Evolutionary conservation across 1,140 invertebrate genomes (phyloP), one percentile per base, ranked within the genome.

Genomic region (Pectinophora gossypiella): DNA sequence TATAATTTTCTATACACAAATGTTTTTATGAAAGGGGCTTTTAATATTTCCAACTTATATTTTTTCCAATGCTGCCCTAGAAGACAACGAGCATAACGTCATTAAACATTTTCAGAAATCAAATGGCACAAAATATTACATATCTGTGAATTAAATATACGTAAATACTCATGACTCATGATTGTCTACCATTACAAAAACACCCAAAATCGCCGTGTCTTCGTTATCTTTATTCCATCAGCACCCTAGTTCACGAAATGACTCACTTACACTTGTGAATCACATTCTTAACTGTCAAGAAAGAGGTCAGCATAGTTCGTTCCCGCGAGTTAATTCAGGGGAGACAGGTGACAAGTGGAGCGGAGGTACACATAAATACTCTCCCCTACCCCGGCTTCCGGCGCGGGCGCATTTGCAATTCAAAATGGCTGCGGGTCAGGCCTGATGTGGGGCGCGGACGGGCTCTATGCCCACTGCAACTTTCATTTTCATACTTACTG

Each of bases 341-440:
- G 36, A 18, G 36, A 18, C 36, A 40, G 36, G 36, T 40, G 27
- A 44, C 42, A 44, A 44, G 42, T 44, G 42, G 18, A 19, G 18
- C 42, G 42, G 42, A 44, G 42, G 42, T 10, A 1, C 19, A 10
- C 19, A 44, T 44, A 44, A 44, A 44, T 44, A 10, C 5, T 19
- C 42, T 10, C 42, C 42, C 19, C 36, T 15, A 16, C 27, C 27
- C 27, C 27, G 9, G 27, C 7, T 32, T 32, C 38, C 38, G 18
- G 13, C 16, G 13, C 38, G 13, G 38, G 38, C 38, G 18, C 42
- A 44, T 44, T 44, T 20, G 19, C 7, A 44, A 44, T 44, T 44
- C 42, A 44, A 44, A 44, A 44, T 21, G 42, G 42, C 42, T 3
- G 42, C 19, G 19, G 42, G 12, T 44, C 13, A 16, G 38, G 15